Percentiles rank a stretch among this genome's conserved stretches.
Evolutionary conservation across 2,888 invertebrate genomes (phyloP).

Genomic region (Synergus gifuensis): DNA sequence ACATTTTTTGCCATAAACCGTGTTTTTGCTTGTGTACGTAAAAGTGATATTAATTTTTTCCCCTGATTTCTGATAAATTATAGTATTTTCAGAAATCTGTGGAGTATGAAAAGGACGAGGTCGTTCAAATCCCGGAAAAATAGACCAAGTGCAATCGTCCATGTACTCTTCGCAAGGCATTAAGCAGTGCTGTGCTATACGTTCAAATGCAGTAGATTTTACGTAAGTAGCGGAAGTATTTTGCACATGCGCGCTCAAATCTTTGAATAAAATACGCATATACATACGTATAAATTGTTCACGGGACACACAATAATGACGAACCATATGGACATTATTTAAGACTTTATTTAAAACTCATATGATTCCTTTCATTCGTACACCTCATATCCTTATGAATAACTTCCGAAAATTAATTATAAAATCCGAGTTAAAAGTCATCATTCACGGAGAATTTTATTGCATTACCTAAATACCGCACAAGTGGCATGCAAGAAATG

Average conservation of each 20-base stretch:
- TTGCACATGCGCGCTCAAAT: conserved; percentile 52
- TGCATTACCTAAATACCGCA: background rate
- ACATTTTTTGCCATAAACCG: background rate
- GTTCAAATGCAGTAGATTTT: conserved; percentile 50
- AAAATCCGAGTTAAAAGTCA: background rate
- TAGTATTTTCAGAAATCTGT: conserved; percentile 11
- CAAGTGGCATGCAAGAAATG: too few species aligned
- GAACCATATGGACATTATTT: conserved; percentile 34
- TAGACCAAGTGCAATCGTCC: conserved; percentile 36
- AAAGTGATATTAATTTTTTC: background rate
- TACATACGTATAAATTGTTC: conserved; percentile 49
- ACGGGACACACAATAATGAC: conserved; percentile 45
- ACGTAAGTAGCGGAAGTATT: conserved; percentile 57
- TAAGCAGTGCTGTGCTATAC: conserved; percentile 10
- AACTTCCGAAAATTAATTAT: conserved; percentile 33
- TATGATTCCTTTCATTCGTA: conserved; percentile 7
- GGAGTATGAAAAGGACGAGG: conserved; percentile 38
- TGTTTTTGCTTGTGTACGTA: background rate
- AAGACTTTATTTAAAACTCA: conserved; percentile 34
- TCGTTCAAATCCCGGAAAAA: conserved; percentile 31
- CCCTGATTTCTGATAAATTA: background rate
- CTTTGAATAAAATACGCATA: conserved; percentile 52
- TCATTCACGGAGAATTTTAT: background rate
- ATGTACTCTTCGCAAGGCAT: conserved; percentile 20
- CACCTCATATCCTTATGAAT: conserved; percentile 4